Conservation (phyloP, 1,140 invertebrate genomes). For the Lepidurus couesii region DNA sequence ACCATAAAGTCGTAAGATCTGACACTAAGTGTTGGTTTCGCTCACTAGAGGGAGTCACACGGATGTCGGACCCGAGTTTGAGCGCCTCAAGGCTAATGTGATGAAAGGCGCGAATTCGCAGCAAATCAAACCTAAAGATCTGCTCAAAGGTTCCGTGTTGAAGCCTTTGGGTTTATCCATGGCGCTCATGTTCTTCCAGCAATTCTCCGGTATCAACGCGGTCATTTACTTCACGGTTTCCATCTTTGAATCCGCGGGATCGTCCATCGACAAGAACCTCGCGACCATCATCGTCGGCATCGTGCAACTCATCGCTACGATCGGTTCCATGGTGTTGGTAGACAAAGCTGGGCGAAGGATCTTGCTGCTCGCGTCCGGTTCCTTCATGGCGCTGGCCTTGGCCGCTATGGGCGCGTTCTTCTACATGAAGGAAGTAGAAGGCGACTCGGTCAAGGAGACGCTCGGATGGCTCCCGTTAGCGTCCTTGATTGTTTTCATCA, state of each 20-base stretch:
- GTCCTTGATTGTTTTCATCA: slow-evolving; percentile 65
- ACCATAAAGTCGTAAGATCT: background rate
- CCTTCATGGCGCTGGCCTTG: slow-evolving; percentile 47
- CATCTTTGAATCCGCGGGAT: slow-evolving; percentile 57
- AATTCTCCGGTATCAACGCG: slow-evolving; percentile 49
- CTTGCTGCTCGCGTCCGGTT: slow-evolving; percentile 50
- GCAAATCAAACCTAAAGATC: slow-evolving; percentile 29
- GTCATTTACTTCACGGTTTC: slow-evolving; percentile 51
- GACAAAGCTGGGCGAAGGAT: slow-evolving; percentile 49
- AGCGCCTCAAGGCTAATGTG: slow-evolving; percentile 31
- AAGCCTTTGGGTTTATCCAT: slow-evolving; percentile 66
- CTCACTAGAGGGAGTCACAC: slow-evolving; percentile 27
- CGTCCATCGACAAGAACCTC: slow-evolving; percentile 50
- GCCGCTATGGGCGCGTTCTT: slow-evolving; percentile 41
- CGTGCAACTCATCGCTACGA: slow-evolving; percentile 47
- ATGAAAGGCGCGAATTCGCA: slow-evolving; percentile 28
- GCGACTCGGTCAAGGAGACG: slow-evolving; percentile 12
- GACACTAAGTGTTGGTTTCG: slow-evolving; percentile 13
- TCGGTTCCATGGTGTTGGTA: slow-evolving; percentile 46
- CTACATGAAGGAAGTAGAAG: slow-evolving; percentile 37
- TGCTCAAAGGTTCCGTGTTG: slow-evolving; percentile 42
- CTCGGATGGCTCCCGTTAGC: slow-evolving; percentile 65
- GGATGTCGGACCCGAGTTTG: slow-evolving; percentile 32
- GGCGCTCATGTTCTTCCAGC: slow-evolving; percentile 72
- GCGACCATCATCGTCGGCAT: slow-evolving; percentile 45